Evolutionary conservation across 2,797 vertebrate species (phyloP).

Genomic region (Bucorvus abyssinicus): DNA sequence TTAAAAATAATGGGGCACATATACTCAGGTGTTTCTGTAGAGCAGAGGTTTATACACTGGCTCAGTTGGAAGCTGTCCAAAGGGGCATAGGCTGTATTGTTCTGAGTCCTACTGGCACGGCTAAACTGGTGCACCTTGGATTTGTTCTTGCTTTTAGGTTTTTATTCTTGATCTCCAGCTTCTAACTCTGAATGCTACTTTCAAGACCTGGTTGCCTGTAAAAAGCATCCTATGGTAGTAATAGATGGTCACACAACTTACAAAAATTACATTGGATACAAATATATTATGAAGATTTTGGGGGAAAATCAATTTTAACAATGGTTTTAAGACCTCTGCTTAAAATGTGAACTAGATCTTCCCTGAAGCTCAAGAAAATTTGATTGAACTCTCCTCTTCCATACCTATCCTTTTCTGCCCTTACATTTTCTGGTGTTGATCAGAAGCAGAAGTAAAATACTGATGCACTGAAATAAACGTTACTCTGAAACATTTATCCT

Average conservation of each 20-base stretch:
- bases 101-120: accelerated
- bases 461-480: background rate
- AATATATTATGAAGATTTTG: background rate
- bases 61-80: background rate
- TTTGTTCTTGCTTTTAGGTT: background rate
- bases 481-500: background rate
- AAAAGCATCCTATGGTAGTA: background rate
- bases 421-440: background rate
- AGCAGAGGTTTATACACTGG: background rate
- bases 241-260: background rate
- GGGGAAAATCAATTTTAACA: background rate
- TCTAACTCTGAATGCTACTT: background rate
- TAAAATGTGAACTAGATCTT: background rate
- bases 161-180: background rate
- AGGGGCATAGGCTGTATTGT: background rate
- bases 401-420: background rate
- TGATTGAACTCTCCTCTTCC: background rate
- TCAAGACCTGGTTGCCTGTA: background rate
- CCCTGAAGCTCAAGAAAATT: background rate
- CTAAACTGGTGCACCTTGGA: background rate
- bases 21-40: background rate
- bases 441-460: constrained; percentile 7
- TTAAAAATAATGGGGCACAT: accelerated
- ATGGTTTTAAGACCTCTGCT: background rate
- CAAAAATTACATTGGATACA: background rate